These are phyloP conservation scores for Acanthosepion esculentum DNA, from an alignment of 2,888 invertebrate species.

Conservation along the genomic window DNA sequence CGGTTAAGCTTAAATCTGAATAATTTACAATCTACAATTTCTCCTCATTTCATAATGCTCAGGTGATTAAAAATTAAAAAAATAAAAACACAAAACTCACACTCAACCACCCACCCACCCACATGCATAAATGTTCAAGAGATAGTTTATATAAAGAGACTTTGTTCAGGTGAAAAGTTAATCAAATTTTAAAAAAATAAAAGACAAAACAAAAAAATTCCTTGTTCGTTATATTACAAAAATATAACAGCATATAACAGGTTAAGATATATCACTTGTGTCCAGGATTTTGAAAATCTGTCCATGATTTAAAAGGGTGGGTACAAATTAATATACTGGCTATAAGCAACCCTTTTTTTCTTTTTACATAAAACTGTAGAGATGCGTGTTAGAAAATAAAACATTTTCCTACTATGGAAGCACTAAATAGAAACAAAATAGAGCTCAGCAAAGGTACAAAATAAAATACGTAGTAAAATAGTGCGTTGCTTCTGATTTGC, in stretches of 20 bases:
- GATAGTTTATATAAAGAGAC: not conserved
- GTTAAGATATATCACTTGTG: not conserved
- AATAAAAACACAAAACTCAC: not conserved
- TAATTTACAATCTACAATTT: too few relatives aligned
- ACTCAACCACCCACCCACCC: not conserved
- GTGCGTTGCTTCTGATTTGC: not conserved
- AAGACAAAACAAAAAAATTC: not conserved
- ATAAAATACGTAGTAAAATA: not conserved
- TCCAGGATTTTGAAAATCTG: not conserved
- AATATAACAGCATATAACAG: not conserved
- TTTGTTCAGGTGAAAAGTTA: not conserved
- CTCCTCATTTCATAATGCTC: not conserved
- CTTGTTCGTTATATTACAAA: not conserved
- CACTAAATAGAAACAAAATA: slow-evolving; percentile 33
- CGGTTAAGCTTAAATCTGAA: too few relatives aligned
- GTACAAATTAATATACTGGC: not conserved
- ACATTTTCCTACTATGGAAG: not conserved
- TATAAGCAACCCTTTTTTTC: not conserved
- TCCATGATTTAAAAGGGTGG: not conserved
- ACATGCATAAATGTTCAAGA: not conserved
- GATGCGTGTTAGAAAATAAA: not conserved
- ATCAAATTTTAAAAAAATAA: not conserved
- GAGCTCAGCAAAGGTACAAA: slow-evolving; percentile 7
- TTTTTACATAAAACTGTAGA: not conserved
- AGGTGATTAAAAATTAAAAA: too few relatives aligned